Conservation (phyloP, 2,888 invertebrate species). For the Pseudococcus jackbeardsleyi region DNA sequence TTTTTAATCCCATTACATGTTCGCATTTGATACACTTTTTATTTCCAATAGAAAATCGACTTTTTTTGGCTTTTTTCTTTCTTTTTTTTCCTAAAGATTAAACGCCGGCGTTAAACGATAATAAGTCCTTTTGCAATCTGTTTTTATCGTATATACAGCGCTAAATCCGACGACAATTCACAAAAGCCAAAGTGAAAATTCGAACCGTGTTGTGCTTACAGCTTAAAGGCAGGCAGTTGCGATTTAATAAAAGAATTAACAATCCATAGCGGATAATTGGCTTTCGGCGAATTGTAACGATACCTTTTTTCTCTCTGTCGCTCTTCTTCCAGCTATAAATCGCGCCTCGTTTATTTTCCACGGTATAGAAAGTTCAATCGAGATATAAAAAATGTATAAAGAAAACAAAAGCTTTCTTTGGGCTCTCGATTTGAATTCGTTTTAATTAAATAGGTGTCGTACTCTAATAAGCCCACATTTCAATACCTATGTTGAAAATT, state of each 20-base stretch:
- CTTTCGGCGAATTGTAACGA: slow-evolving; percentile 48
- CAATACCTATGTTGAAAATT: too few relatives aligned
- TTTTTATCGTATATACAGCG: slow-evolving; percentile 37
- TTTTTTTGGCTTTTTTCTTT: not conserved
- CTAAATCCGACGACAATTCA: slow-evolving; percentile 48
- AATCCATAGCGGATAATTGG: slow-evolving; percentile 55
- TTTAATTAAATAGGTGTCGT: not conserved
- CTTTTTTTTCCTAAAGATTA: slow-evolving; percentile 20
- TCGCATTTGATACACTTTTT: slow-evolving; percentile 51
- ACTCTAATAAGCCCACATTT: too few relatives aligned
- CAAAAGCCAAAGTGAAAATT: slow-evolving; percentile 54
- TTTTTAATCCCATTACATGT: slow-evolving; percentile 54
- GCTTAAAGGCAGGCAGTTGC: slow-evolving; percentile 40
- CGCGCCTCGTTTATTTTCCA: not conserved
- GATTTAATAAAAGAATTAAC: slow-evolving; percentile 54
- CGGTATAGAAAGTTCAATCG: not conserved
- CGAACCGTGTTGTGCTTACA: slow-evolving; percentile 35
- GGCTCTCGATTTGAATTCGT: not conserved
- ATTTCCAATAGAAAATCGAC: slow-evolving; percentile 50
- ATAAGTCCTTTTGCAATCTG: slow-evolving; percentile 55
- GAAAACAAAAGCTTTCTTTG: slow-evolving; percentile 1
- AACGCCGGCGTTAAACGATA: slow-evolving; percentile 50
- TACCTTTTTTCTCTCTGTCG: not conserved
- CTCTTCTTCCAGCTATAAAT: not conserved
- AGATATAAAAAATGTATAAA: not conserved